phyloP scores from a whole-genome alignment of 2,113 vertebrate species.

The Geococcyx californianus region DNA sequence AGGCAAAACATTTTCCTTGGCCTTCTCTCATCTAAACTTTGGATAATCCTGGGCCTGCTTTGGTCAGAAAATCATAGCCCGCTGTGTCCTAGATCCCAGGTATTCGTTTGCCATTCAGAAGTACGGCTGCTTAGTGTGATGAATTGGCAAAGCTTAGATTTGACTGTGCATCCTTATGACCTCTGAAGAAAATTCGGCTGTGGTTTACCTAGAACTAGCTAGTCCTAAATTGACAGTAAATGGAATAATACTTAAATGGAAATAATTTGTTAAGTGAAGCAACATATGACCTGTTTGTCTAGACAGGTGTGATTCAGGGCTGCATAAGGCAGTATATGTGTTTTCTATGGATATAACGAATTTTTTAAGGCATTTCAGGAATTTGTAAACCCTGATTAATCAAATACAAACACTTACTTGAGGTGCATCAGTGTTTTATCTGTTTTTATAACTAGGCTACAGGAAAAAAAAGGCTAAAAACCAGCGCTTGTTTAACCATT shows the following conservation, averaged over 20 bases:
- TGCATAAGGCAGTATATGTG: not conserved
- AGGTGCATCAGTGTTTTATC: not conserved
- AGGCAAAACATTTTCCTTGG: not conserved
- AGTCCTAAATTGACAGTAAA: not conserved
- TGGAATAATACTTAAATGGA: not conserved
- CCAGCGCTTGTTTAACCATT: not conserved
- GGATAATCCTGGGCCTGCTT: not conserved
- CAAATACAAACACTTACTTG: not conserved
- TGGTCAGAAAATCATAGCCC: not conserved
- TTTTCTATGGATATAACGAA: not conserved
- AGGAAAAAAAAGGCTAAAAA: not conserved
- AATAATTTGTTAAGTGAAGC: not conserved
- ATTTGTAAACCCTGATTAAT: not conserved
- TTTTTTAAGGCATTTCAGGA: not conserved
- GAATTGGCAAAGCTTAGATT: not conserved
- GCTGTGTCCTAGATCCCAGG: not conserved
- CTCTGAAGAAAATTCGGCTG: not conserved
- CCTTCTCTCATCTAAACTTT: not conserved
- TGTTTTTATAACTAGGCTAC: not conserved
- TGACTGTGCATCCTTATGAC: not conserved
- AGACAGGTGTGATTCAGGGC: not conserved
- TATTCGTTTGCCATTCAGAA: not conserved
- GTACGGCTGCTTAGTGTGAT: not conserved
- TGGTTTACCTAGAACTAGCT: not conserved
- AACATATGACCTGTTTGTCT: not conserved